Conservation (phyloP, 2,888 invertebrate species). For the Ariolimax columbianus region DNA sequence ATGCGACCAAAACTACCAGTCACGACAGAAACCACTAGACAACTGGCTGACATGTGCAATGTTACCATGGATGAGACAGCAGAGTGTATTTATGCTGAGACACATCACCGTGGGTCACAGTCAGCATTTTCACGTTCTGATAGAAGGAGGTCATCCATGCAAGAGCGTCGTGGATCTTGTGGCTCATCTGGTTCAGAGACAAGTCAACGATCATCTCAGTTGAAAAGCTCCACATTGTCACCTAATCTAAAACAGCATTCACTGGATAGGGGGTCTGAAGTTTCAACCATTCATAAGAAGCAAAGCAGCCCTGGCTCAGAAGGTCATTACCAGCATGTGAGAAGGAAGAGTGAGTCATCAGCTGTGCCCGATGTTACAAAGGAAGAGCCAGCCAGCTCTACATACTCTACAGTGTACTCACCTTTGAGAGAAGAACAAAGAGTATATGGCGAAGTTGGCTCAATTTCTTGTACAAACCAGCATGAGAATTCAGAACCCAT, state of each 20-base stretch:
- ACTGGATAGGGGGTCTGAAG: slow-evolving; percentile 34
- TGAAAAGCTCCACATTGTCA: slow-evolving; percentile 33
- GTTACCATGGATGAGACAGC: slow-evolving; percentile 64
- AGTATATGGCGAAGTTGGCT: slow-evolving; percentile 17
- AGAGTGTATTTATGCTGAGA: slow-evolving; percentile 58
- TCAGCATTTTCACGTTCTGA: slow-evolving; percentile 51
- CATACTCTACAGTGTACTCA: slow-evolving; percentile 42
- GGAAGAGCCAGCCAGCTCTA: slow-evolving; percentile 32
- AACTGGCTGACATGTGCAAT: slow-evolving; percentile 74
- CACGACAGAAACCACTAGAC: slow-evolving; percentile 72
- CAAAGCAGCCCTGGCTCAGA: slow-evolving; percentile 22
- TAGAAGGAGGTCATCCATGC: slow-evolving; percentile 53
- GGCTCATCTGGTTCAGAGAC: slow-evolving; percentile 36
- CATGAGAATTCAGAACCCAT: slow-evolving; percentile 41
- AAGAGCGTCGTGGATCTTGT: slow-evolving; percentile 53
- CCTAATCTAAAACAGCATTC: slow-evolving; percentile 49
- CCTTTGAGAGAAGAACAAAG: slow-evolving; percentile 36
- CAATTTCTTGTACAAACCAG: slow-evolving; percentile 25
- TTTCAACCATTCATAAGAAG: not conserved
- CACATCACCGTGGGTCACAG: slow-evolving; percentile 41
- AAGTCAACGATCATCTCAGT: slow-evolving; percentile 8
- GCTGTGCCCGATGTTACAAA: not conserved
- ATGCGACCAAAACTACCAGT: slow-evolving; percentile 71
- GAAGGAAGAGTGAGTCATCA: slow-evolving; percentile 47
- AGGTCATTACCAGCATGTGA: slow-evolving; percentile 37